Conservation (phyloP, 2,797 vertebrate species). For the Coregonus suidteri region DNA sequence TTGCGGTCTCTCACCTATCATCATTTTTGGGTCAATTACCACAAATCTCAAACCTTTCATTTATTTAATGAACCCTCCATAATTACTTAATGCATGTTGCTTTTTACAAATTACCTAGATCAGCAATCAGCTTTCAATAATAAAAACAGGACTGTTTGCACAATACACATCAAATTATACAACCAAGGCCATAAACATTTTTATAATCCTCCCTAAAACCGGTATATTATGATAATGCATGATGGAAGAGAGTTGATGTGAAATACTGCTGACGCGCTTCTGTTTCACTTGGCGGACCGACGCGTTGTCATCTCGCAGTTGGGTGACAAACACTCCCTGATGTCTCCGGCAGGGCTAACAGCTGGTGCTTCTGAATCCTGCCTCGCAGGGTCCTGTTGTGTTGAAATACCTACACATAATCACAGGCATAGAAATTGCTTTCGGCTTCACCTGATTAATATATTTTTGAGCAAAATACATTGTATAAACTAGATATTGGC, state of each 20-base stretch:
- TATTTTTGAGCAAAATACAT: neutral
- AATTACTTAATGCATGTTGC: neutral
- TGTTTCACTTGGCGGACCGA: constrained; percentile 19
- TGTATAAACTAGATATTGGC: no score
- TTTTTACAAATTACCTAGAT: constrained; percentile 20
- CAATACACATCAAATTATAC: constrained; percentile 15
- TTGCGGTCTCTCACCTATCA: neutral
- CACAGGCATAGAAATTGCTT: constrained; percentile 6
- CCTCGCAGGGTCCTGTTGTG: neutral
- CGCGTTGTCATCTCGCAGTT: constrained; percentile 3
- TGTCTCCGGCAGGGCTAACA: constrained; percentile 23
- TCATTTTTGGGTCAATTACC: constrained; percentile 1
- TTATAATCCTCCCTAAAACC: constrained; percentile 15
- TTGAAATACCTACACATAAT: constrained; percentile 20
- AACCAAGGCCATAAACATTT: constrained; percentile 3
- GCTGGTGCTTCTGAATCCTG: constrained; percentile 42
- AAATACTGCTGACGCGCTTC: constrained; percentile 33
- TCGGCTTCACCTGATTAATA: neutral
- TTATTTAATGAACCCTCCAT: neutral
- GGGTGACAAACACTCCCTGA: constrained; percentile 19
- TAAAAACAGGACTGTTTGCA: constrained; percentile 9
- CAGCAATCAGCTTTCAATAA: constrained; percentile 3
- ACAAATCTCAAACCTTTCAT: constrained; percentile 5
- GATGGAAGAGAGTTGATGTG: constrained; percentile 1
- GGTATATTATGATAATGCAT: neutral